A percentile compares a stretch with the other conserved stretches of the same genome.
These are phyloP conservation scores for Melipona quadrifasciata DNA, from an alignment of 1,140 invertebrate genomes.

Conservation along the genomic window DNA sequence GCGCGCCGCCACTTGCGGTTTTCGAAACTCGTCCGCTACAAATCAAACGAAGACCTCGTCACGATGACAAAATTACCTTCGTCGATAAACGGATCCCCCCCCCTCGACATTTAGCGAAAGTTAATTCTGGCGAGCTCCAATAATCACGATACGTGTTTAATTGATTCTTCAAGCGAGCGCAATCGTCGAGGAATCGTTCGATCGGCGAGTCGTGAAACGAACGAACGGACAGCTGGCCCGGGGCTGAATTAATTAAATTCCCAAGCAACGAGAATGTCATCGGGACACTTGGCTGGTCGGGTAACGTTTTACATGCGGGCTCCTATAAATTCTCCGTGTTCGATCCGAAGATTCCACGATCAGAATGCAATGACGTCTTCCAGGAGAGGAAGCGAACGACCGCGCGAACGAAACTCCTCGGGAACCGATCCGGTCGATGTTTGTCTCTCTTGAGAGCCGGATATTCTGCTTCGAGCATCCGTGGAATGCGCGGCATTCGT, in stretches of 20 bases:
- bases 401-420: conserved; percentile 22
- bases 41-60: no score
- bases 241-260: conserved; percentile 9
- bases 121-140: no score
- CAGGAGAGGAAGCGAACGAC: conserved; percentile 35
- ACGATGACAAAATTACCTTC: no score
- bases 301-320: conserved; percentile 9
- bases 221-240: no score
- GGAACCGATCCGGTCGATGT: conserved; percentile 38
- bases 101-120: no score
- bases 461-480: conserved; percentile 25
- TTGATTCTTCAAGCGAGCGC: background rate
- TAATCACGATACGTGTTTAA: background rate
- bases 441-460: conserved; percentile 13
- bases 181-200: background rate
- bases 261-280: background rate
- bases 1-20: no score
- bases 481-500: conserved; percentile 45
- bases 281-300: background rate
- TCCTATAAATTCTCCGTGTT: conserved; percentile 21
- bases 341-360: conserved; percentile 41
- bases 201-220: background rate
- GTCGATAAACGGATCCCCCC: no score
- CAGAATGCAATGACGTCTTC: conserved; percentile 54
- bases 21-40: no score